phyloP scores from a whole-genome alignment of 2,888 invertebrate genomes.

The Dryadula phaetusa region DNA sequence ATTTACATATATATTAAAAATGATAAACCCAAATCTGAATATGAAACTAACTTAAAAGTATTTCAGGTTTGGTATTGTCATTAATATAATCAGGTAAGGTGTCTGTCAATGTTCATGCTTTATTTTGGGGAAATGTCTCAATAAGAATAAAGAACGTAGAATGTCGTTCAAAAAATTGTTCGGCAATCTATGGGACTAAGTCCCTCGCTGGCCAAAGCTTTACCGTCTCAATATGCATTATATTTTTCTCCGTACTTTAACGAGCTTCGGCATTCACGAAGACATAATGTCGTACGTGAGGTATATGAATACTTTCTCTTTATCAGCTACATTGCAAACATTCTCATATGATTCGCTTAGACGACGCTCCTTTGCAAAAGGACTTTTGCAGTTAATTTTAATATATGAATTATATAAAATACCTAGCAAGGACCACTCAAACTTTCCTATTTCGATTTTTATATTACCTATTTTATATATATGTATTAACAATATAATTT shows the following conservation, averaged over 20 bases:
- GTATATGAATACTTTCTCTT: constrained; percentile 47
- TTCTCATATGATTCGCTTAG: constrained; percentile 42
- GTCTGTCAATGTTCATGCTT: constrained; percentile 76
- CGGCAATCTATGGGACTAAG: constrained; percentile 58
- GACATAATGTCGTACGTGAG: constrained; percentile 40
- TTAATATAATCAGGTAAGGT: constrained; percentile 69
- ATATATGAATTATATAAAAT: constrained; percentile 42
- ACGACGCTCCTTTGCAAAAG: constrained; percentile 46
- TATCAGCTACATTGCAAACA: constrained; percentile 45
- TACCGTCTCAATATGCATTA: constrained; percentile 64
- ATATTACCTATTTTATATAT: constrained; percentile 56
- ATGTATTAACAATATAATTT: constrained; percentile 45
- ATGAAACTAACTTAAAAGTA: constrained; percentile 6
- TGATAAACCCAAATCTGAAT: constrained; percentile 67
- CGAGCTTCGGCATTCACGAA: constrained; percentile 63
- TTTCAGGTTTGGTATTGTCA: constrained; percentile 64
- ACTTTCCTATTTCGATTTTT: constrained; percentile 84
- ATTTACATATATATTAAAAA: constrained; percentile 52
- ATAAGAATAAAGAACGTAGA: constrained; percentile 57
- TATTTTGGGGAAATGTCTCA: constrained; percentile 64
- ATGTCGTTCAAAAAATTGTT: constrained; percentile 56
- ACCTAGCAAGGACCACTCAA: constrained; percentile 92
- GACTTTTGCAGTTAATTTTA: constrained; percentile 43
- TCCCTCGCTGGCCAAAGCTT: constrained; percentile 67
- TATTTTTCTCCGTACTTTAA: constrained; percentile 51